phyloP scores from a whole-genome alignment of 2,888 invertebrate genomes.

The Myopa testacea region DNA sequence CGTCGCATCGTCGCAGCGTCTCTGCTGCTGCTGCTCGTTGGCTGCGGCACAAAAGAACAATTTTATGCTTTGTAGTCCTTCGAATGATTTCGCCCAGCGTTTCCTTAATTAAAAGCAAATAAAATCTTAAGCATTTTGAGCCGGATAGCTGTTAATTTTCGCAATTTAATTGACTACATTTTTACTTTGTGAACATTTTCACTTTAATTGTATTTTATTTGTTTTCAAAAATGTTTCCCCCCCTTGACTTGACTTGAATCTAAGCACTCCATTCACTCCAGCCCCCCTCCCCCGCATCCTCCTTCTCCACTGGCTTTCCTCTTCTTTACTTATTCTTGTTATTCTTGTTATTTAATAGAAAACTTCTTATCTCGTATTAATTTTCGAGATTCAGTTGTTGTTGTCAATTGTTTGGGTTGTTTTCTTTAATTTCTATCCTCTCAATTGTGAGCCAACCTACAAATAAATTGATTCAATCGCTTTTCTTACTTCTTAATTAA shows the following conservation, averaged over 20 bases:
- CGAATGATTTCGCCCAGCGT: neutral
- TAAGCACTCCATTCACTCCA: no score
- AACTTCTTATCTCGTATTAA: no score
- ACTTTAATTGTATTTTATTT: neutral
- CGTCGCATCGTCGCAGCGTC: no score
- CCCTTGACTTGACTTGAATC: no score
- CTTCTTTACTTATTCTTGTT: neutral
- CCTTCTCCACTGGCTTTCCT: neutral
- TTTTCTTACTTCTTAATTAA: neutral
- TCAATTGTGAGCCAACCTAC: neutral
- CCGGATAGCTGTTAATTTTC: constrained; percentile 25
- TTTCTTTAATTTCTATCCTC: neutral
- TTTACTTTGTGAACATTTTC: neutral
- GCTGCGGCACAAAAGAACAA: constrained; percentile 15
- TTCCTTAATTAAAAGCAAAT: constrained; percentile 32
- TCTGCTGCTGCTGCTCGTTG: constrained; percentile 10
- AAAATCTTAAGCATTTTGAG: constrained; percentile 23
- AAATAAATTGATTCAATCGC: neutral
- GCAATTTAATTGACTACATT: constrained; percentile 26
- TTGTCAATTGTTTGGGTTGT: neutral
- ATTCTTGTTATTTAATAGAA: neutral
- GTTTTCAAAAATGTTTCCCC: neutral
- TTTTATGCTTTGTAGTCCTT: constrained; percentile 23
- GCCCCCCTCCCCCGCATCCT: neutral
- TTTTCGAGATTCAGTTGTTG: neutral